Evolutionary conservation across 2,888 invertebrate species (phyloP).

Genomic region (Melieria crassipennis): DNA sequence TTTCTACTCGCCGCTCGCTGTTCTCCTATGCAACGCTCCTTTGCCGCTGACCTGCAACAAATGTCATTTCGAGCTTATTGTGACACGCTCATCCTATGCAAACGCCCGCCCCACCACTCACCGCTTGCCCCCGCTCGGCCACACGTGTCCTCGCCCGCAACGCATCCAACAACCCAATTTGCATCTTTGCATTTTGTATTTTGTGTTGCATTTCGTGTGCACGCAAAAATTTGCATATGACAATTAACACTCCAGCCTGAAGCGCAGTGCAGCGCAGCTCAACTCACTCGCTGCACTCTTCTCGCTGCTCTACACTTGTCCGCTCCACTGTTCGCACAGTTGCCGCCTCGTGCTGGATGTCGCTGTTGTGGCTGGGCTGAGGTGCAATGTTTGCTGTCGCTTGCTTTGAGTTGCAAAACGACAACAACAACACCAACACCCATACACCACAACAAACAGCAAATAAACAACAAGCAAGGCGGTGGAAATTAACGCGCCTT

Average conservation of each 20-base stretch:
- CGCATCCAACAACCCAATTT: slow-evolving; percentile 44
- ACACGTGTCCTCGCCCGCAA: not conserved
- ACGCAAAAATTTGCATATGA: slow-evolving; percentile 60
- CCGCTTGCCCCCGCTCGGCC: not conserved
- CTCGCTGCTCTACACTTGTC: not conserved
- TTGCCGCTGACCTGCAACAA: slow-evolving; percentile 8
- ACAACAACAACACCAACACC: too few species aligned
- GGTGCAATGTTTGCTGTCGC: slow-evolving; percentile 5
- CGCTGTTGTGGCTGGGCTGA: not conserved
- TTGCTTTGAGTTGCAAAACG: not conserved
- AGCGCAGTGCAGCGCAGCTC: not conserved
- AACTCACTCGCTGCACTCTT: not conserved
- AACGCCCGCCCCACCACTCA: not conserved
- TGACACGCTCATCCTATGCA: slow-evolving; percentile 48
- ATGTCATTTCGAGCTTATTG: slow-evolving; percentile 58
- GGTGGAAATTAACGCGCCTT: too few species aligned
- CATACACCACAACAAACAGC: too few species aligned
- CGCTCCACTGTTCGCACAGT: not conserved
- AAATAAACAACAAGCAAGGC: too few species aligned
- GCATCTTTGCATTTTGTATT: slow-evolving; percentile 60
- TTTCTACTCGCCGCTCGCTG: not conserved
- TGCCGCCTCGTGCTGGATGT: slow-evolving; percentile 1
- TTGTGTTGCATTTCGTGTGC: slow-evolving; percentile 51
- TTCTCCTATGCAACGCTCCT: not conserved
- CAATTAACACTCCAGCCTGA: slow-evolving; percentile 54